Evolutionary conservation across 2,797 vertebrate genomes (phyloP).

Genomic region (Pipistrellus pygmaeus): DNA sequence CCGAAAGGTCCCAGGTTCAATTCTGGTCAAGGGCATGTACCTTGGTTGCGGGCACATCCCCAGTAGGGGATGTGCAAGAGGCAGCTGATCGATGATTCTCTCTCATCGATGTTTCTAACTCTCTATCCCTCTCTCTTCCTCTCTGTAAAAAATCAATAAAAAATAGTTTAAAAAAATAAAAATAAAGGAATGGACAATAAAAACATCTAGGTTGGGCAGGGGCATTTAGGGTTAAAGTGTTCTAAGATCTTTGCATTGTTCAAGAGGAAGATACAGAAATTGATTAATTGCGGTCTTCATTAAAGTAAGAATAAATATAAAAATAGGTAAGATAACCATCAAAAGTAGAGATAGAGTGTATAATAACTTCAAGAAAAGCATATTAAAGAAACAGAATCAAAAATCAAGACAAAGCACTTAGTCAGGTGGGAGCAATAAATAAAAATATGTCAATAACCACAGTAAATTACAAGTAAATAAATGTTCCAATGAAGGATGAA

Average conservation of each 20-base stretch:
- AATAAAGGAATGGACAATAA: background rate
- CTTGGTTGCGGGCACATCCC: too few relatives aligned
- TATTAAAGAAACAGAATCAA: background rate
- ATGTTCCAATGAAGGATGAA: background rate
- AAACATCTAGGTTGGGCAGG: background rate
- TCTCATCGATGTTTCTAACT: too few relatives aligned
- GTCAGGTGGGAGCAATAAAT: background rate
- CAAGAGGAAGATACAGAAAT: background rate
- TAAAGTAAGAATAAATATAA: conserved; percentile 20
- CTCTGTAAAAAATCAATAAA: too few relatives aligned
- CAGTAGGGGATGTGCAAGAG: too few relatives aligned
- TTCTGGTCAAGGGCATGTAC: too few relatives aligned
- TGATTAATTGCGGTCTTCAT: background rate
- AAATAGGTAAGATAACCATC: background rate
- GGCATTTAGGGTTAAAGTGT: background rate
- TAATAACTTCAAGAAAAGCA: conserved; percentile 17
- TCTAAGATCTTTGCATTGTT: background rate
- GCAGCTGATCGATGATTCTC: too few relatives aligned
- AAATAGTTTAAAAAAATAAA: too few relatives aligned
- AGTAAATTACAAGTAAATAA: background rate
- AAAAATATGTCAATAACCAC: background rate
- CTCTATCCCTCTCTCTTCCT: too few relatives aligned
- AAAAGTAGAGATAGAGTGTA: background rate
- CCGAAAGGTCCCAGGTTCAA: too few relatives aligned
- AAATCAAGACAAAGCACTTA: conserved; percentile 1